These are phyloP conservation scores for Delia radicum DNA, from an alignment of 1,140 invertebrate species.

Conservation along the genomic window DNA sequence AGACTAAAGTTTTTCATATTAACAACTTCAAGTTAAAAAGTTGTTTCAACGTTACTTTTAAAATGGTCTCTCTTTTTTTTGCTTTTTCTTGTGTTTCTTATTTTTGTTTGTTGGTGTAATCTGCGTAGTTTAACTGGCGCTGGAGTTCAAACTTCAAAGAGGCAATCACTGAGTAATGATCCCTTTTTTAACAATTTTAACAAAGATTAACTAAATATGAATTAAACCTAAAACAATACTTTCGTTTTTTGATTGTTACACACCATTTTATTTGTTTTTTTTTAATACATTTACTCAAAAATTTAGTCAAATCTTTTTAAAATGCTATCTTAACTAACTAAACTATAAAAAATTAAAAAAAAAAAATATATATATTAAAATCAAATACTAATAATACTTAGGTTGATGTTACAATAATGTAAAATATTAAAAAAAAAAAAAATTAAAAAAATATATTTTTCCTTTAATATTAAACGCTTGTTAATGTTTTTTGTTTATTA, in stretches of 20 bases:
- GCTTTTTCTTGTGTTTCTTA: conserved; percentile 55
- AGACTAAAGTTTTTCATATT: background rate
- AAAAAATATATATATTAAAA: background rate
- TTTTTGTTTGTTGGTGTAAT: conserved; percentile 20
- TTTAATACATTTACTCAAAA: conserved; percentile 13
- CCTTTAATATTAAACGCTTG: conserved; percentile 15
- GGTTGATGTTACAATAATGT: conserved; percentile 34
- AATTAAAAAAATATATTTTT: conserved; percentile 13
- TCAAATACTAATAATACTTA: conserved; percentile 20
- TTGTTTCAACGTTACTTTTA: conserved; percentile 14
- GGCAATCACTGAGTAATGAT: conserved; percentile 77
- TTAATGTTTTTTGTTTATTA: conserved; percentile 21
- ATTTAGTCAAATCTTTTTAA: background rate
- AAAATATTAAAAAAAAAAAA: conserved; percentile 28
- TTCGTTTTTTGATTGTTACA: background rate
- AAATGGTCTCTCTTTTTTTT: conserved; percentile 16
- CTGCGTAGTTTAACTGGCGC: conserved; percentile 83
- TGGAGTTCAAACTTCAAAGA: conserved; percentile 93
- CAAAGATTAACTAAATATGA: background rate
- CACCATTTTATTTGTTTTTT: background rate
- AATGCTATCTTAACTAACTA: conserved; percentile 6
- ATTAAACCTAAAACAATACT: conserved; percentile 4
- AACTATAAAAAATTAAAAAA: conserved; percentile 34
- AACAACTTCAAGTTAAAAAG: conserved; percentile 3
- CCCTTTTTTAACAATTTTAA: conserved; percentile 15